Evolutionary conservation across 2,113 vertebrate genomes (phyloP).

Genomic region (Lasiurus borealis): DNA sequence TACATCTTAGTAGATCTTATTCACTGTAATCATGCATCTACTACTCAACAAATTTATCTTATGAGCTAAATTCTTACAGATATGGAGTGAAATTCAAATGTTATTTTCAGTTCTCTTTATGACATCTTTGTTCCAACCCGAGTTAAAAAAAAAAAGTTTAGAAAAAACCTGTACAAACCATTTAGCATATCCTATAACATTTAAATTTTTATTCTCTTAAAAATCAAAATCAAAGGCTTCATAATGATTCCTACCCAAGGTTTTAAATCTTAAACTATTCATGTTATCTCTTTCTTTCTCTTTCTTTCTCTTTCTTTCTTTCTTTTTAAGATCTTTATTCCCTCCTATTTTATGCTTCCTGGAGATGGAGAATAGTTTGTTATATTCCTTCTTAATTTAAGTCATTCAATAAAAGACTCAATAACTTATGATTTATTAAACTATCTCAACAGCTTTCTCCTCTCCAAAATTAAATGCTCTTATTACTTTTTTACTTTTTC

Average conservation of each 20-base stretch:
- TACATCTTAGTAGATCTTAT: not conserved
- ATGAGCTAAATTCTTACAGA: constrained; percentile 2
- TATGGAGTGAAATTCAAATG: not conserved
- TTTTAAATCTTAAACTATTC: not conserved
- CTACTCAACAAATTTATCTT: not conserved
- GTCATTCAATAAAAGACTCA: not conserved
- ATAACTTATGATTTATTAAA: constrained; percentile 42
- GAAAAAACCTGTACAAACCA: constrained; percentile 41
- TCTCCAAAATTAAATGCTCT: constrained; percentile 5
- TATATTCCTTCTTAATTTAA: constrained; percentile 19
- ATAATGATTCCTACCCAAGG: not conserved
- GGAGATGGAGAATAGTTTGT: not conserved
- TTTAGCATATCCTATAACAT: constrained; percentile 14
- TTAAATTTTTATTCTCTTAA: constrained; percentile 32
- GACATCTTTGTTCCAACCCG: constrained; percentile 7
- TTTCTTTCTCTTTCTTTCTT: no score
- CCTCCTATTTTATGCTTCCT: constrained; percentile 7
- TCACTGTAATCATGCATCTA: not conserved
- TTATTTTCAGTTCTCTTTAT: constrained; percentile 18
- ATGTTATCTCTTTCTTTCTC: no score
- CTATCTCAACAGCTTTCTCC: constrained; percentile 36
- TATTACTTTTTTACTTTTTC: not conserved
- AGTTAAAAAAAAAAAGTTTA: constrained; percentile 24
- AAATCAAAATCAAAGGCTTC: not conserved
- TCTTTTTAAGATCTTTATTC: not conserved